Evolutionary conservation across 2,113 vertebrate species (phyloP).

Genomic region (Sylvia atricapilla): DNA sequence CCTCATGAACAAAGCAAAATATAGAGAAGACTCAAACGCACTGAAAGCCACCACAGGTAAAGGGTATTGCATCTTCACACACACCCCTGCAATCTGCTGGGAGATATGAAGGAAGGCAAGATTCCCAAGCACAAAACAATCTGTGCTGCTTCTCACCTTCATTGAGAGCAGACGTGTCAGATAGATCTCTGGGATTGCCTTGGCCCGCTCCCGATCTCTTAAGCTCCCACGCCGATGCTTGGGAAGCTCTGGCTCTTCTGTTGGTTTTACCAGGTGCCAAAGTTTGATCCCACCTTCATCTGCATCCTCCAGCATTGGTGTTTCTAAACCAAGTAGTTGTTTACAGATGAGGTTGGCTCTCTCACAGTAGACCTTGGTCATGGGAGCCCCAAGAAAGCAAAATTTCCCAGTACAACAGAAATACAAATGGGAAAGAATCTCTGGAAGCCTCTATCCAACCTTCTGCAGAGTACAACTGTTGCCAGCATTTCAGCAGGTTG

Average conservation of each 20-base stretch:
- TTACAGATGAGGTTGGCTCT: neutral
- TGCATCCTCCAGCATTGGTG: constrained; percentile 96
- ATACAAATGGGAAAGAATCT: neutral
- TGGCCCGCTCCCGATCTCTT: constrained; percentile 90
- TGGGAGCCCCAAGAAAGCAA: neutral
- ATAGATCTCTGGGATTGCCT: constrained; percentile 97
- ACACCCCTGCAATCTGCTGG: neutral
- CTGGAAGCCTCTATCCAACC: neutral
- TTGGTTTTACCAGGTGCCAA: constrained; percentile 97
- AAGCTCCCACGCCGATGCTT: constrained; percentile 92
- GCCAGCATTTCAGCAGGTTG: neutral
- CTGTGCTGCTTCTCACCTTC: constrained; percentile 80
- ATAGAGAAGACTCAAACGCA: neutral
- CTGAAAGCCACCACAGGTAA: neutral
- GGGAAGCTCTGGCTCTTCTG: constrained; percentile 93
- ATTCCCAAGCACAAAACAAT: neutral
- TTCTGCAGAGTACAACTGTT: neutral
- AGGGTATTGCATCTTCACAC: neutral
- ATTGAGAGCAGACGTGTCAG: constrained; percentile 97
- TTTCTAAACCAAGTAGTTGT: constrained; percentile 76
- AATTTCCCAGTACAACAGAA: neutral
- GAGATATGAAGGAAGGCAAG: neutral
- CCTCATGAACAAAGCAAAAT: neutral
- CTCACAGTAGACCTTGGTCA: neutral
- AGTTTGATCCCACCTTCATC: constrained; percentile 95